Conservation (phyloP, 1,140 invertebrate species). For the Eulimnadia texana region DNA sequence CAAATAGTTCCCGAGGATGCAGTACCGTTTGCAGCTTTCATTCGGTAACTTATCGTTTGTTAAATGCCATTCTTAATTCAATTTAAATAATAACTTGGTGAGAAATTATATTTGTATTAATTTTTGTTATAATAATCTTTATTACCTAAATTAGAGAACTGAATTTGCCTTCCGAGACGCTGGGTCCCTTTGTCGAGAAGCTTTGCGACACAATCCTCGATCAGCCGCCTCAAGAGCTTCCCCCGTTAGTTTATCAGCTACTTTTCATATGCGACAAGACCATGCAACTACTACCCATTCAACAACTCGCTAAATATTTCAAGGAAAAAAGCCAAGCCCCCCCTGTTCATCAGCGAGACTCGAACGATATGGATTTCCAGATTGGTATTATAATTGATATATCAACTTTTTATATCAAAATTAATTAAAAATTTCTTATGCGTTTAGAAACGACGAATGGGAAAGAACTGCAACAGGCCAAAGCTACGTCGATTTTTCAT, state of each 20-base stretch:
- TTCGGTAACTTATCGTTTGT: neutral
- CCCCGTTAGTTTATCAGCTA: conserved; percentile 7
- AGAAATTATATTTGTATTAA: neutral
- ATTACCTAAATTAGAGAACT: no score
- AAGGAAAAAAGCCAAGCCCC: neutral
- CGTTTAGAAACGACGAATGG: neutral
- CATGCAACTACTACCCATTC: neutral
- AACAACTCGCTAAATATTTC: conserved; percentile 6
- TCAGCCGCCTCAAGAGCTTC: neutral
- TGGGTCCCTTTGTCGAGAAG: neutral
- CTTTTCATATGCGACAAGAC: conserved; percentile 1
- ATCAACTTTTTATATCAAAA: neutral
- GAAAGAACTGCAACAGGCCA: conserved; percentile 3
- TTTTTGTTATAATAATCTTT: neutral
- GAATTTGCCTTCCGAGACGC: neutral
- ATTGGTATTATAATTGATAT: neutral
- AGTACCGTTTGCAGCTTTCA: conserved; percentile 1
- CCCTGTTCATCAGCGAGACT: neutral
- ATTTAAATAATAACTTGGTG: neutral
- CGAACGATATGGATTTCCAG: neutral
- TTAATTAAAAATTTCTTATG: neutral
- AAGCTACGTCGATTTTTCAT: conserved; percentile 8
- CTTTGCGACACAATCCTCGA: neutral
- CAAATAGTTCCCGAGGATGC: neutral
- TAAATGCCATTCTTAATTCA: neutral